phyloP scores from a whole-genome alignment of 2,113 vertebrate species.

The Amblyornis subalaris region DNA sequence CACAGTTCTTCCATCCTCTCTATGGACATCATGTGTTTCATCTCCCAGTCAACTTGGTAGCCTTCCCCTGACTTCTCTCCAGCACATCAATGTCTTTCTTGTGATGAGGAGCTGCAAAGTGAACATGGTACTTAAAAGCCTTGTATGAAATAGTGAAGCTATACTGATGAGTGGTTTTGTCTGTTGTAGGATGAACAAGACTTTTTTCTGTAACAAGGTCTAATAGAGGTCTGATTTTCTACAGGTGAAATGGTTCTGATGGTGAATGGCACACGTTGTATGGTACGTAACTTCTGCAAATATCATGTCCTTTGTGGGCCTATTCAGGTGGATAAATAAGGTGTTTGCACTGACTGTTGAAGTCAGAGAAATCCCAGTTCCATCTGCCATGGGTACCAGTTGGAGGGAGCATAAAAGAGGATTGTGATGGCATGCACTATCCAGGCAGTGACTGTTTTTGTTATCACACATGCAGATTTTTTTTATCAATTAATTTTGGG shows the following conservation, averaged over 20 bases:
- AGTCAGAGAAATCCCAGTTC: background rate
- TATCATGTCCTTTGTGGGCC: background rate
- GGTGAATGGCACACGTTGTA: background rate
- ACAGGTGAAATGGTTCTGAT: background rate
- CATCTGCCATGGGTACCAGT: background rate
- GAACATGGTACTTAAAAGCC: background rate
- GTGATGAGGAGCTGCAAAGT: background rate
- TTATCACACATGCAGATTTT: background rate
- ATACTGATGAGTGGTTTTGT: background rate
- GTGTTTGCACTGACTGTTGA: background rate
- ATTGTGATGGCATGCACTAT: background rate
- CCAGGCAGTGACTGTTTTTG: background rate
- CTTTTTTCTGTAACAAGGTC: background rate
- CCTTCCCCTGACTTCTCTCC: background rate
- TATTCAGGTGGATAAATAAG: background rate
- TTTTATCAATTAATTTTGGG: background rate
- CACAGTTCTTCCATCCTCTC: background rate
- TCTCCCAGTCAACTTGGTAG: background rate
- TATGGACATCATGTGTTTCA: background rate
- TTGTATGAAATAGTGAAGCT: background rate
- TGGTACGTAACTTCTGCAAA: background rate
- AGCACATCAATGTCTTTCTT: background rate
- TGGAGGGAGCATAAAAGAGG: background rate
- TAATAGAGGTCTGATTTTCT: background rate
- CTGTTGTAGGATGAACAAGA: background rate